Evolutionary conservation across 2,888 invertebrate species (phyloP), one percentile per base, ranked within the genome.

Genomic region (Zaprionus bogoriensis): DNA sequence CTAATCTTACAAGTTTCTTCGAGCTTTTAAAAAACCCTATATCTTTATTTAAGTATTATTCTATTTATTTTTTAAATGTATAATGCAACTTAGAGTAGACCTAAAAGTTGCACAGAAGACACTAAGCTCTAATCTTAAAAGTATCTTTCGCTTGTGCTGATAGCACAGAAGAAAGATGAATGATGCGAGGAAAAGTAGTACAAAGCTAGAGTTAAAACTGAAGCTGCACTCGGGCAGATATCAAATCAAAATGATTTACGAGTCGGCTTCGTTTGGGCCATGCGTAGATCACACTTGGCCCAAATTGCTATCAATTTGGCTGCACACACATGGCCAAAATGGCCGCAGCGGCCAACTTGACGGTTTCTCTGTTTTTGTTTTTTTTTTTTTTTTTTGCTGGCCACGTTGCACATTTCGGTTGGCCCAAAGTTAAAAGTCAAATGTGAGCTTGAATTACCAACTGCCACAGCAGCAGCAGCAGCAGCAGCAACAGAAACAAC

Each of bases 361-460:
- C n/a, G 45, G 39, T 20, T 38, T 14, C 7, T 4, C n/a, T 30
- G 28, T 39, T 38, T 28, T 39, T n/a, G 10, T 54, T 22, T 51
- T 46, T 41, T 4, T 28, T 47, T 25, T 38, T 27, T 32, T 54
- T 69, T 62, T n/a, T n/a, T n/a, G n/a, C n/a, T 58, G 67, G 79
- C 82, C 85, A 78, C 82, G 65, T 69, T 79, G 79, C 78, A 84
- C 70, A 81, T 77, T 59, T 57, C 32, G 58, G 58, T 57, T 75
- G 73, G 82, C 69, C 81, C 77, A 81, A 78, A 83, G 87, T 78
- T 86, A 82, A 87, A 83, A 87, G 82, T 83, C 82, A 83, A 83
- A 83, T 83, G 82, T 87, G 74, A 83, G 78, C 74, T 76, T 75
- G 68, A 76, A 76, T 84, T 84, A 83, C 78, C 60, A 68, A 64